Evolutionary conservation across 92 coral and sea anemone species (phyloP).

Genomic region (Epizoanthus ramosus): DNA sequence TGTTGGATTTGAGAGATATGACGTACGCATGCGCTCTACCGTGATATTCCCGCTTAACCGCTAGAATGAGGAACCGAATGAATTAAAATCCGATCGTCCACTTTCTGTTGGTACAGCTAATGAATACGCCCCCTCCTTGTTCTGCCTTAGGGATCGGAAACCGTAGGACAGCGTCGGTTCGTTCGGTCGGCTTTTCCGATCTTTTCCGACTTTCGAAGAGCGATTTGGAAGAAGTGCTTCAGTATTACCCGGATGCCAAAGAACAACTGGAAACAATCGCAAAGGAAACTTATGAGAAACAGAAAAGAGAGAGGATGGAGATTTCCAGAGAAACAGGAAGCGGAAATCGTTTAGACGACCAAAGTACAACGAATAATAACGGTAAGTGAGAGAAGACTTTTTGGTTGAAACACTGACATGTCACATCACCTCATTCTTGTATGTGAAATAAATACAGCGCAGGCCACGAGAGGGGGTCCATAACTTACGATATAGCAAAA

Average conservation of each 20-base stretch:
- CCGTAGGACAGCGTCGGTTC: conserved; percentile 96
- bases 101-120: too few relatives aligned
- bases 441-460: too few relatives aligned
- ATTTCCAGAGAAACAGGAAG: conserved; percentile 40
- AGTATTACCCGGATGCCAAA: conserved; percentile 84
- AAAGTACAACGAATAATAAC: not conserved
- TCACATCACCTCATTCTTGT: too few relatives aligned
- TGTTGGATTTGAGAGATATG: too few relatives aligned
- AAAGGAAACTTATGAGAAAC: conserved; percentile 76
- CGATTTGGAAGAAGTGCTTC: conserved; percentile 86
- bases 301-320: conserved; percentile 66
- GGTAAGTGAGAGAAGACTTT: not conserved
- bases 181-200: conserved; percentile 94
- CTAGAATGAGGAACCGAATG: not conserved
- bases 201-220: conserved; percentile 89
- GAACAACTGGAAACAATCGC: conserved; percentile 87
- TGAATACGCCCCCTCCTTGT: too few relatives aligned
- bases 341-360: not conserved
- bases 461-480: too few relatives aligned
- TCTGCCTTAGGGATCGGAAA: conserved; percentile 72
- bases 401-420: too few relatives aligned
- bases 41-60: not conserved
- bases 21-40: too few relatives aligned
- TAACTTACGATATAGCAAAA: too few relatives aligned
- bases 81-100: not conserved